Base-by-base conservation (phyloP, 1,140 invertebrate species). In the Anadara kagoshimensis region DNA sequence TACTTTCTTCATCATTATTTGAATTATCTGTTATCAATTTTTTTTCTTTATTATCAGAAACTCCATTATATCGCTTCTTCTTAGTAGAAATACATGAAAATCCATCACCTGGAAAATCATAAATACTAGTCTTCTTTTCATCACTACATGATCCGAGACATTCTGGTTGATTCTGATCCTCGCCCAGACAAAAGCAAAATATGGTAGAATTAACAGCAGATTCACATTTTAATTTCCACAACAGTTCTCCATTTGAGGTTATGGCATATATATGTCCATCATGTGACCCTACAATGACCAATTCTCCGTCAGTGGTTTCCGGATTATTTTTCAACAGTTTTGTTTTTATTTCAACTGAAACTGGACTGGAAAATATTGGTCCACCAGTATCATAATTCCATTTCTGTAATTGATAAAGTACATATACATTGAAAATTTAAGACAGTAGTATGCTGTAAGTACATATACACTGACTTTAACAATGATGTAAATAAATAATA, bases 361-460 rank as follows among this genome's bases (percentile, higher is more conserved):
- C 70, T 44, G 91, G 87, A 49, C 93, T 93, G 8, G 93, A 94
- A 89, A 94, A 94, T 72, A 94, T 91, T 73, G 92, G 91, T 16
- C 91, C 91, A 65, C 90, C 82, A 51, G 90, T 90, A 51, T 89
- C 53, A 64, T 88, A 92, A 44, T 83, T 91, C 92, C 92, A 93
- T 20, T 92, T 88, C 93, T 94, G 75, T 63, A 80, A 89, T 47
- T n/a, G 73, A 66, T 57, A n/a, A n/a, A n/a, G 45, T 41, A 62
- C 10, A 24, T 11, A n/a, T n/a, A n/a, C n/a, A n/a, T n/a, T n/a
- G n/a, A n/a, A n/a, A n/a, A n/a, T n/a, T n/a, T n/a, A n/a, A n/a
- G n/a, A n/a, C n/a, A n/a, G n/a, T n/a, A n/a, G n/a, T n/a, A n/a
- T n/a, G n/a, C n/a, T n/a, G n/a, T n/a, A n/a, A n/a, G n/a, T n/a